phyloP scores from a whole-genome alignment of 2,888 invertebrate genomes.

The Schizaphis graminum region DNA sequence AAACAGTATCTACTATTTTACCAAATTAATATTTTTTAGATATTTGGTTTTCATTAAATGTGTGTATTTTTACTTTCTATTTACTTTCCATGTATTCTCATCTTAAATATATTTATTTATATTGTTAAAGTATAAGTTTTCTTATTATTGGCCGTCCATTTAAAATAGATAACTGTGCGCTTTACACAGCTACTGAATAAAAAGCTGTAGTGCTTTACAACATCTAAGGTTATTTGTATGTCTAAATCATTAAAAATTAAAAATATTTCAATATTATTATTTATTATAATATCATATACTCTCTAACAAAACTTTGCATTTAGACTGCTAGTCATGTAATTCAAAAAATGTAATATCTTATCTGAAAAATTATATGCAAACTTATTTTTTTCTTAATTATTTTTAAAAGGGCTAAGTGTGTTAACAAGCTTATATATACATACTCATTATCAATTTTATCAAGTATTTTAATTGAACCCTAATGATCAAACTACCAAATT shows the following conservation, averaged over 20 bases:
- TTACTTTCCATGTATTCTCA: conserved; percentile 19
- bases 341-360: not conserved
- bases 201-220: not conserved
- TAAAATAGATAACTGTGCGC: conserved; percentile 34
- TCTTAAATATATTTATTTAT: not conserved
- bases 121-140: not conserved
- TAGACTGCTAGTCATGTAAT: not conserved
- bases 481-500: not conserved
- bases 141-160: conserved; percentile 40
- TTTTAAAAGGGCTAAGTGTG: not conserved
- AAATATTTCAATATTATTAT: not conserved
- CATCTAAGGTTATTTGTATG: not conserved
- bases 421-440: not conserved
- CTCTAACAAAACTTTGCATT: not conserved
- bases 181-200: not conserved
- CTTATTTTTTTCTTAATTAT: not conserved
- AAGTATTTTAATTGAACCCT: not conserved
- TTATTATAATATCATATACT: not conserved
- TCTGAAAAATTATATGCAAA: not conserved
- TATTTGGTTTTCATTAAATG: not conserved
- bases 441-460: not conserved
- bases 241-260: not conserved
- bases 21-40: conserved; percentile 21
- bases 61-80: conserved; percentile 26
- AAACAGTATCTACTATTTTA: not conserved